Evolutionary conservation across 2,113 vertebrate genomes (phyloP).

Genomic region (Triplophysa siluroides): DNA sequence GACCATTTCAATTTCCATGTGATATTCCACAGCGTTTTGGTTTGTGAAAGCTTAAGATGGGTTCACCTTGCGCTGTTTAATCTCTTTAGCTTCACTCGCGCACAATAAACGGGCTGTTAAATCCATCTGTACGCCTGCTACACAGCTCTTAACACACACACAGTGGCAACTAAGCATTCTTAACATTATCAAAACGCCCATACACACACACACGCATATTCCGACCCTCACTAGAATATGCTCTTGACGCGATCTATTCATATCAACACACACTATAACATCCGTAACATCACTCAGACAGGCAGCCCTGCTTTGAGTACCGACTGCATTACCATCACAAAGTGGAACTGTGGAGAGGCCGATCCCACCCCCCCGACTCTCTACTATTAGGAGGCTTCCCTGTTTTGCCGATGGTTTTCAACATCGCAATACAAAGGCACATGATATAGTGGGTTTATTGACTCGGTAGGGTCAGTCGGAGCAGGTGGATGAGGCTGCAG

Average conservation of each 20-base stretch:
- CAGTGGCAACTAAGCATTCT: slow-evolving; percentile 30
- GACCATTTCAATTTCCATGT: slow-evolving; percentile 24
- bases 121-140: slow-evolving; percentile 37
- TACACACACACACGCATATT: slow-evolving; percentile 5
- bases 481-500: slow-evolving; percentile 63
- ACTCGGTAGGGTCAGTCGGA: slow-evolving; percentile 40
- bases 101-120: slow-evolving; percentile 37
- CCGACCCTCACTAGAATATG: slow-evolving; percentile 14
- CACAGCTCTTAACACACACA: slow-evolving; percentile 39
- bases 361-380: background rate
- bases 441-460: slow-evolving; percentile 36
- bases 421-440: slow-evolving; percentile 44
- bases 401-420: slow-evolving; percentile 17
- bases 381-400: slow-evolving; percentile 7
- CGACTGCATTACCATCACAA: slow-evolving; percentile 30
- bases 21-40: slow-evolving; percentile 23
- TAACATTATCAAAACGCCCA: slow-evolving; percentile 27
- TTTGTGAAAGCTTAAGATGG: slow-evolving; percentile 24
- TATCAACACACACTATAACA: slow-evolving; percentile 31
- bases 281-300: slow-evolving; percentile 39
- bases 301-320: slow-evolving; percentile 29
- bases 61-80: slow-evolving; percentile 36
- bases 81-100: slow-evolving; percentile 35
- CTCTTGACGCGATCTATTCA: slow-evolving; percentile 24
- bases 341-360: slow-evolving; percentile 18